phyloP scores from a whole-genome alignment of 2,113 vertebrate genomes.

The Alouatta palliata region DNA sequence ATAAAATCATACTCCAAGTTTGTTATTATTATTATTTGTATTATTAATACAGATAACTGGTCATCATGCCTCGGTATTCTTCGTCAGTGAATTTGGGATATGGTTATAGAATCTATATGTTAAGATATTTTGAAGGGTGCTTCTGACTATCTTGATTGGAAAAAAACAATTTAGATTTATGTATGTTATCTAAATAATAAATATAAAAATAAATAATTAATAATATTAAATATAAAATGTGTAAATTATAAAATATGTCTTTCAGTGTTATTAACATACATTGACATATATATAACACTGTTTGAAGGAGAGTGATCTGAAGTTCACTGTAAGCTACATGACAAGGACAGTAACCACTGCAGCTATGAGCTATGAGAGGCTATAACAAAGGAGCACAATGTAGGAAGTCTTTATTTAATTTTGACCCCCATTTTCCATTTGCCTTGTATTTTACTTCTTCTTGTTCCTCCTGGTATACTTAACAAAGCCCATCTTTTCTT shows the following conservation, averaged over 20 bases:
- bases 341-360: background rate
- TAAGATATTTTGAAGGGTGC: background rate
- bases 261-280: background rate
- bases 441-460: background rate
- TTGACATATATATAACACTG: background rate
- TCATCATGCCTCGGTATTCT: background rate
- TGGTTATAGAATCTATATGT: background rate
- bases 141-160: background rate
- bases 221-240: too few relatives aligned
- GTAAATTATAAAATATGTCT: too few relatives aligned
- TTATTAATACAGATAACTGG: background rate
- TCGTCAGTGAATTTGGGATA: background rate
- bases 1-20: background rate
- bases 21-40: background rate
- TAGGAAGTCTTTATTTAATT: background rate
- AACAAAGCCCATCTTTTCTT: background rate
- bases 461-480: background rate
- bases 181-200: too few relatives aligned
- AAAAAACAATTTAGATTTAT: background rate
- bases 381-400: background rate
- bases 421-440: background rate
- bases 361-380: background rate
- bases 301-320: background rate
- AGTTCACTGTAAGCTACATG: background rate
- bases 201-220: too few relatives aligned